Evolutionary conservation across 2,888 invertebrate genomes (phyloP).

Genomic region (Chamaedrilus cognettii): DNA sequence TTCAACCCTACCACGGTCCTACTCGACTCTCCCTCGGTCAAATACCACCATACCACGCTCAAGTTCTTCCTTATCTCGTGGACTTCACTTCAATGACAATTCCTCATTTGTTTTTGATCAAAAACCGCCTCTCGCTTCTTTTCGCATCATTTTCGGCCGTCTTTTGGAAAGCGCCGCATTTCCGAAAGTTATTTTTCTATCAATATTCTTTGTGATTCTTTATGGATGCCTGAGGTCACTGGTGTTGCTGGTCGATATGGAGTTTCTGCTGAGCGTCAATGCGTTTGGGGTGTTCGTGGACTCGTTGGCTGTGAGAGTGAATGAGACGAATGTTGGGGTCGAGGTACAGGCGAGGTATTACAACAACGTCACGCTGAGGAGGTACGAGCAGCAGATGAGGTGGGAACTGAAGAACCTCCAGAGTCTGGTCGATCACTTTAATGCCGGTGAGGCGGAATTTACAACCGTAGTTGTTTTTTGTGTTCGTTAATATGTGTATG

Average conservation of each 20-base stretch:
- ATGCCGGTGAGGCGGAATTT: neutral
- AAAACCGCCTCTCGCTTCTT: conserved; percentile 5
- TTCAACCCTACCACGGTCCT: neutral
- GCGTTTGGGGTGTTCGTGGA: conserved; percentile 28
- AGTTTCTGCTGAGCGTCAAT: conserved; percentile 21
- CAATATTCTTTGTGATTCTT: conserved; percentile 29
- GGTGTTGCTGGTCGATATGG: conserved; percentile 17
- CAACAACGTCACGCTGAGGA: neutral
- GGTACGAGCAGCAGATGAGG: neutral
- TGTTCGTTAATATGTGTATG: neutral
- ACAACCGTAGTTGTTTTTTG: no score
- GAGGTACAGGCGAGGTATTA: neutral
- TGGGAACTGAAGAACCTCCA: neutral
- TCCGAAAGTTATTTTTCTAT: conserved; percentile 32
- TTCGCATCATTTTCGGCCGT: conserved; percentile 11
- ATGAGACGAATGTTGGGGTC: neutral
- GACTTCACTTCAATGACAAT: no score
- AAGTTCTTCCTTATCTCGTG: no score
- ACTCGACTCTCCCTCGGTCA: no score
- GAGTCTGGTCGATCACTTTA: neutral
- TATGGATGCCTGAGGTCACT: conserved; percentile 24
- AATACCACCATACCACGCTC: no score
- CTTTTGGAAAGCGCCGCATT: conserved; percentile 20
- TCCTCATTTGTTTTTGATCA: no score
- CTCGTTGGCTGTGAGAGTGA: no score